phyloP scores from a whole-genome alignment of 2,888 invertebrate genomes.

The Tipula confusa region DNA sequence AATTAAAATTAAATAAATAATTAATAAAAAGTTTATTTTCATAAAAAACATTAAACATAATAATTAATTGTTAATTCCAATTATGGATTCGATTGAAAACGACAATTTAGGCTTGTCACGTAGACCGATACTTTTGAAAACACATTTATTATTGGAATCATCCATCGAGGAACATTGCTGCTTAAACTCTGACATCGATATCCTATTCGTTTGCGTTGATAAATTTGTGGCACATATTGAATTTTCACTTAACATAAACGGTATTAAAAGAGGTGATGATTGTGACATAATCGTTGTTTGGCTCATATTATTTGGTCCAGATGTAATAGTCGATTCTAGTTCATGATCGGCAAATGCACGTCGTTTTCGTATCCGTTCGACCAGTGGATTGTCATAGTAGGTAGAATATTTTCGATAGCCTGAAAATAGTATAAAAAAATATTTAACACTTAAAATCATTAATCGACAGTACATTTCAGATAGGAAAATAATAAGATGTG shows the following conservation, averaged over 20 bases:
- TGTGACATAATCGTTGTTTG: conserved; percentile 30
- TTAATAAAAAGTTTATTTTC: not conserved
- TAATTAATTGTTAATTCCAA: conserved; percentile 52
- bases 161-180: not conserved
- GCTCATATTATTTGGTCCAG: conserved; percentile 32
- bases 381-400: conserved; percentile 42
- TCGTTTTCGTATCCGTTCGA: conserved; percentile 51
- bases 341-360: conserved; percentile 52
- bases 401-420: conserved; percentile 41
- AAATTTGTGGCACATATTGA: not conserved
- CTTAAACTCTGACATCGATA: not conserved
- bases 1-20: not conserved
- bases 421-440: conserved; percentile 36
- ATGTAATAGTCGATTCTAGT: conserved; percentile 44
- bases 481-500: not conserved
- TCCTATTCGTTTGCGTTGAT: not conserved
- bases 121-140: not conserved
- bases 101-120: conserved; percentile 49
- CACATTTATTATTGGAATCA: not conserved
- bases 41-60: not conserved
- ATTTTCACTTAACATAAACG: conserved; percentile 8
- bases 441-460: no score
- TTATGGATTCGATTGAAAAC: conserved; percentile 67
- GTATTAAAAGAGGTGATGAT: not conserved
- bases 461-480: no score